Evolutionary conservation across 2,888 invertebrate species (phyloP).

Genomic region (Acanthacorydalis orientalis): DNA sequence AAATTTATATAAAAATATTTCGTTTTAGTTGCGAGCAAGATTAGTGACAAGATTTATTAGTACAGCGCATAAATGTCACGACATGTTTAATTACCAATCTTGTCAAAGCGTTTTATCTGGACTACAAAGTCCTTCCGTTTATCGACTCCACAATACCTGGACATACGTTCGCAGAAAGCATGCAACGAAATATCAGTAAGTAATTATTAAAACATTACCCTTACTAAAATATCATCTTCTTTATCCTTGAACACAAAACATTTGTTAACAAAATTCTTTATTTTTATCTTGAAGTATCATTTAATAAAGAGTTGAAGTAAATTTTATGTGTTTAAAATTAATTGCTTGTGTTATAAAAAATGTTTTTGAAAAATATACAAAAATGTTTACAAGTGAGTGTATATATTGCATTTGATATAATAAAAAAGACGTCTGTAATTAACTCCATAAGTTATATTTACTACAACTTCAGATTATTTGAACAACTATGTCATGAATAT

Average conservation of each 20-base stretch:
- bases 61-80: slow-evolving; percentile 32
- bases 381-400: no score
- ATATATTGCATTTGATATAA: no score
- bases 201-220: neutral
- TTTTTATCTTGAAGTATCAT: no score
- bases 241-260: no score
- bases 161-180: slow-evolving; percentile 30
- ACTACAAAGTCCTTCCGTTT: slow-evolving; percentile 33
- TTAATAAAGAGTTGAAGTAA: no score
- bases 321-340: no score
- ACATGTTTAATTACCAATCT: slow-evolving; percentile 33
- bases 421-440: neutral
- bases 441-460: no score
- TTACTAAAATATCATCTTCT: no score
- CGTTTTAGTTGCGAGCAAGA: slow-evolving; percentile 27
- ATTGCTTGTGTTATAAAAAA: no score
- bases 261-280: no score
- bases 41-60: slow-evolving; percentile 34
- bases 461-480: slow-evolving; percentile 23
- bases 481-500: slow-evolving; percentile 29
- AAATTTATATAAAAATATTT: slow-evolving; percentile 7
- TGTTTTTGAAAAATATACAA: no score
- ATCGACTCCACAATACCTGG: slow-evolving; percentile 32
- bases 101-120: slow-evolving; percentile 32
- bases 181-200: slow-evolving; percentile 31